Percentiles rank a stretch among this genome's conserved stretches.
Evolutionary conservation across 2,113 vertebrate genomes (phyloP).

Genomic region (Phyllostomus discolor): DNA sequence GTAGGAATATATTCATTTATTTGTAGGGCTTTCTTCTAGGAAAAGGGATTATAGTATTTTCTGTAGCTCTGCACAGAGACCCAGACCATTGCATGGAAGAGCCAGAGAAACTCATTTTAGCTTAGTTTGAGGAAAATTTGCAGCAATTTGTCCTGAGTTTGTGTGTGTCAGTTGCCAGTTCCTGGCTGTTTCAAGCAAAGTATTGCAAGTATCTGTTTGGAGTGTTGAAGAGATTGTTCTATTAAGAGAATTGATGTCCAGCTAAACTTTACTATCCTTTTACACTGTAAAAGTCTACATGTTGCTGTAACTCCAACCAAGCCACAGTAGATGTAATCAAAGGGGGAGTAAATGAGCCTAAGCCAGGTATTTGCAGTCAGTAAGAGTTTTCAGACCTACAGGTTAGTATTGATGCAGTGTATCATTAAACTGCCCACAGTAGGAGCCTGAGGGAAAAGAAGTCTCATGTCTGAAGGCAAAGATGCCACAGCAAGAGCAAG

Average conservation of each 20-base stretch:
- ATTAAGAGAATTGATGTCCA: not conserved
- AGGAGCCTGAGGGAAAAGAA: not conserved
- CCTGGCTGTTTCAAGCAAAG: not conserved
- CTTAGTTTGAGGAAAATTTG: not conserved
- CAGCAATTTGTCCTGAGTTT: not conserved
- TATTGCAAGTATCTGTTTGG: not conserved
- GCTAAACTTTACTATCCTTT: not conserved
- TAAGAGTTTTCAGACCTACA: not conserved
- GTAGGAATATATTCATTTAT: not conserved
- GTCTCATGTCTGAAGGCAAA: not conserved
- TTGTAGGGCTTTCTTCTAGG: not conserved
- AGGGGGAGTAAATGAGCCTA: not conserved
- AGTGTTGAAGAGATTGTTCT: not conserved
- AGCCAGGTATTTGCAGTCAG: not conserved
- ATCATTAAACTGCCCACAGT: not conserved
- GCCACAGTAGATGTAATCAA: not conserved
- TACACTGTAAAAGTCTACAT: not conserved
- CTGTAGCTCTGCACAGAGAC: not conserved
- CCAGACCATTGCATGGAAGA: not conserved
- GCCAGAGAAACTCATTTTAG: not conserved
- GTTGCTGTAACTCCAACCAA: not conserved
- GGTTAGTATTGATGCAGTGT: not conserved
- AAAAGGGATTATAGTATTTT: not conserved
- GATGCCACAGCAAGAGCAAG: not conserved
- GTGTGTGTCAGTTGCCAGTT: not conserved